These are phyloP conservation scores for Sarcophaga subvicina DNA, from an alignment of 2,888 invertebrate genomes.

Conservation along the genomic window DNA sequence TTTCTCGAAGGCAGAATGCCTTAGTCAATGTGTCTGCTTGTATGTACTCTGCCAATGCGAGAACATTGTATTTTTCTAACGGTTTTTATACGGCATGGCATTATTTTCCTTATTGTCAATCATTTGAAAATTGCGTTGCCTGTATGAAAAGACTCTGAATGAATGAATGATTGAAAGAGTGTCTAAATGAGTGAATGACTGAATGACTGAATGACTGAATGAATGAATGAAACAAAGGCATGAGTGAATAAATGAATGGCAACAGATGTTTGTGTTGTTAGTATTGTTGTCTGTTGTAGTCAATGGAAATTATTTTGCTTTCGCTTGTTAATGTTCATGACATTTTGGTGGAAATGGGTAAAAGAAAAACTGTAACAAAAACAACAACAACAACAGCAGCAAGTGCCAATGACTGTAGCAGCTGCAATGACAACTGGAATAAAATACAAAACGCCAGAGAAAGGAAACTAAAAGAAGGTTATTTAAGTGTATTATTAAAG, in stretches of 20 bases:
- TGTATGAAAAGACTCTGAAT: conserved; percentile 1
- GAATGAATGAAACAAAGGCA: neutral
- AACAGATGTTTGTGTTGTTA: conserved; percentile 51
- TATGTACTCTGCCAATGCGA: neutral
- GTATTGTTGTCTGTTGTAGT: conserved; percentile 12
- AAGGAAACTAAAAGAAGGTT: conserved; percentile 27
- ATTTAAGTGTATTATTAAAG: conserved; percentile 30
- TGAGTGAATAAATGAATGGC: conserved; percentile 32
- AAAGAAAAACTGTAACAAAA: conserved; percentile 21
- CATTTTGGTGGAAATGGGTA: conserved; percentile 53
- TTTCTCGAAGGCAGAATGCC: too few species aligned
- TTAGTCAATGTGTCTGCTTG: neutral
- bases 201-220: neutral
- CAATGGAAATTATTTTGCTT: conserved; percentile 43
- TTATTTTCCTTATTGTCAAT: conserved; percentile 52
- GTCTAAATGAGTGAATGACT: neutral
- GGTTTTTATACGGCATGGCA: neutral
- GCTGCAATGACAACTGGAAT: neutral
- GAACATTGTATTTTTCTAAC: neutral
- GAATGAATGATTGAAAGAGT: neutral
- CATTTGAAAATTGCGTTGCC: conserved; percentile 35
- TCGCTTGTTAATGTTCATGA: conserved; percentile 55
- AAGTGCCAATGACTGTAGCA: neutral
- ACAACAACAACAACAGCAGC: neutral
- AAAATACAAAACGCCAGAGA: conserved; percentile 1